Percentiles rank a stretch among this genome's conserved stretches.
phyloP scores from a whole-genome alignment of 1,140 invertebrate genomes.

The Agrypnia vestita region DNA sequence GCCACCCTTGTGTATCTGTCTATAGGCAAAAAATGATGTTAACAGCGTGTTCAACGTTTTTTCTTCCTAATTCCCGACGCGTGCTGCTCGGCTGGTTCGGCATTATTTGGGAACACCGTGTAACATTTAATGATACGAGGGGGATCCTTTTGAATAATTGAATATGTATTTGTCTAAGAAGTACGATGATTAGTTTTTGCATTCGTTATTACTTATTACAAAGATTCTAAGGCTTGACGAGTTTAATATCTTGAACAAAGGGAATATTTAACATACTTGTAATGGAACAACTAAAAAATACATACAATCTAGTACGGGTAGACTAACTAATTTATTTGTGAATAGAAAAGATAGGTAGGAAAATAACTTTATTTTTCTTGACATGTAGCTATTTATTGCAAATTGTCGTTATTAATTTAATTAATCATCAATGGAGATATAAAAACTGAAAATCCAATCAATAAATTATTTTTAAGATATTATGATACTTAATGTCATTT shows the following conservation, averaged over 20 bases:
- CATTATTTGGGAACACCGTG: slow-evolving; percentile 6
- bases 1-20: slow-evolving; percentile 46
- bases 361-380: too few relatives aligned
- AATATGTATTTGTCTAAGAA: slow-evolving; percentile 46
- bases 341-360: too few relatives aligned
- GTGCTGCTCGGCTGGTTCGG: slow-evolving; percentile 40
- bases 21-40: slow-evolving; percentile 48
- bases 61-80: slow-evolving; percentile 57
- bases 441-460: too few relatives aligned
- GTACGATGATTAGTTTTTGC: slow-evolving; percentile 30
- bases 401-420: too few relatives aligned
- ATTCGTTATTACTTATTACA: slow-evolving; percentile 4
- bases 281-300: too few relatives aligned
- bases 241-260: slow-evolving; percentile 32
- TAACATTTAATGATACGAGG: slow-evolving; percentile 17
- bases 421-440: too few relatives aligned
- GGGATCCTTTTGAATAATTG: slow-evolving; percentile 54
- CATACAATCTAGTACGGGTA: too few relatives aligned
- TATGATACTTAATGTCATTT: too few relatives aligned
- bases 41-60: slow-evolving; percentile 53
- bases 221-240: neutral
- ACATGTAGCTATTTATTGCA: too few relatives aligned
- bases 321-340: too few relatives aligned
- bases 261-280: neutral
- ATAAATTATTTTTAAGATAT: too few relatives aligned